A percentile compares a stretch with the other conserved stretches of the same genome.
Evolutionary conservation across 2,113 vertebrate genomes (phyloP).

Genomic region (Dasyurus viverrinus): DNA sequence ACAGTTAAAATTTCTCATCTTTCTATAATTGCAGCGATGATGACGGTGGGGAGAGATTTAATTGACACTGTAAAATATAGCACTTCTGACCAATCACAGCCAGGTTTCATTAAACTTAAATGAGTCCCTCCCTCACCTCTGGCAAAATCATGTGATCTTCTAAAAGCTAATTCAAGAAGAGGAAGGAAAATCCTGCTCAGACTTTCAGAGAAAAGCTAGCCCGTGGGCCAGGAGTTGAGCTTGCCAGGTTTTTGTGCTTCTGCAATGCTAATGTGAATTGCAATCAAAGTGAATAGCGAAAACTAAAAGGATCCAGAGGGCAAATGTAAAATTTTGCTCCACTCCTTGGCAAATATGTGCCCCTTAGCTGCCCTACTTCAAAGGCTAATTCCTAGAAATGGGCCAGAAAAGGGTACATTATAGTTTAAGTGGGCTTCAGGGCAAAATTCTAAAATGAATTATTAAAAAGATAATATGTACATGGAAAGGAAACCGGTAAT

Average conservation of each 20-base stretch:
- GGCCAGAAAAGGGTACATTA: background rate
- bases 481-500: background rate
- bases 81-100: background rate
- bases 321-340: background rate
- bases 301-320: background rate
- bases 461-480: background rate
- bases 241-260: background rate
- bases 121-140: background rate
- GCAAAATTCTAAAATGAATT: background rate
- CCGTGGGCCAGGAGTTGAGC: background rate
- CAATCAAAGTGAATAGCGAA: background rate
- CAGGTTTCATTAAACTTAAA: conserved; percentile 49
- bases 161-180: background rate
- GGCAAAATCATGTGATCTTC: background rate
- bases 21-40: background rate
- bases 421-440: background rate
- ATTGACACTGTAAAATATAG: conserved; percentile 18
- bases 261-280: background rate
- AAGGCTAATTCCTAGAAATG: conserved; percentile 11
- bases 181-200: background rate
- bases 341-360: background rate
- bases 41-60: background rate
- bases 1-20: conserved; percentile 38
- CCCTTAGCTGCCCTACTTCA: background rate
- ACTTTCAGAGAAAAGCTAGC: background rate